phyloP scores from a whole-genome alignment of 2,888 invertebrate genomes.

The Brassicogethes aeneus region DNA sequence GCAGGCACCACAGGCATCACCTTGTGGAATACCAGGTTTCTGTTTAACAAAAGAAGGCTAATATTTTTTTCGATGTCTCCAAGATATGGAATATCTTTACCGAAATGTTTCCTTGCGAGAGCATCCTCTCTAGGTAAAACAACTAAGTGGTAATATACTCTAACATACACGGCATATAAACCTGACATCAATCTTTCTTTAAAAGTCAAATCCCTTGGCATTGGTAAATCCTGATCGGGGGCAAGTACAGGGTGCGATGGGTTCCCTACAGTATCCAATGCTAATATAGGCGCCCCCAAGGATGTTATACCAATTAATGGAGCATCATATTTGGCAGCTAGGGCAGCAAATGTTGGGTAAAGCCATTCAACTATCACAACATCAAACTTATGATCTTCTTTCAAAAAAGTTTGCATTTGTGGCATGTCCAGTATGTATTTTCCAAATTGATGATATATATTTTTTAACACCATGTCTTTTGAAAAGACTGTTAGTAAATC shows the following conservation, averaged over 20 bases:
- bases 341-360: slow-evolving; percentile 23
- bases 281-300: neutral
- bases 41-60: slow-evolving; percentile 20
- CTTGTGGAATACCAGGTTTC: slow-evolving; percentile 17
- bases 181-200: slow-evolving; percentile 7
- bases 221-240: slow-evolving; percentile 17
- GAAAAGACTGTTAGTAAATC: slow-evolving; percentile 14
- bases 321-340: slow-evolving; percentile 22
- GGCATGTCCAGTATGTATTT: slow-evolving; percentile 11
- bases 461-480: slow-evolving; percentile 15
- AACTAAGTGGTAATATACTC: slow-evolving; percentile 11
- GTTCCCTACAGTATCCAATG: slow-evolving; percentile 1
- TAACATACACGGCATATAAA: slow-evolving; percentile 10
- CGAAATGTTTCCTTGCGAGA: slow-evolving; percentile 15
- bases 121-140: slow-evolving; percentile 13
- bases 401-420: slow-evolving; percentile 13
- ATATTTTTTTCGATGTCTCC: slow-evolving; percentile 17
- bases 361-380: slow-evolving; percentile 26
- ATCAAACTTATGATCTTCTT: slow-evolving; percentile 25
- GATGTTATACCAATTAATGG: neutral
- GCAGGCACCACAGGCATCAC: slow-evolving; percentile 19
- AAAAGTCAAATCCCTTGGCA: slow-evolving; percentile 14
- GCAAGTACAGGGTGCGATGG: slow-evolving; percentile 16
- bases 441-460: slow-evolving; percentile 10
- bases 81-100: slow-evolving; percentile 17